Conservation (phyloP, 30 jellyfish, hydroid and myxozoan genomes). For the Rhopilema esculentum region DNA sequence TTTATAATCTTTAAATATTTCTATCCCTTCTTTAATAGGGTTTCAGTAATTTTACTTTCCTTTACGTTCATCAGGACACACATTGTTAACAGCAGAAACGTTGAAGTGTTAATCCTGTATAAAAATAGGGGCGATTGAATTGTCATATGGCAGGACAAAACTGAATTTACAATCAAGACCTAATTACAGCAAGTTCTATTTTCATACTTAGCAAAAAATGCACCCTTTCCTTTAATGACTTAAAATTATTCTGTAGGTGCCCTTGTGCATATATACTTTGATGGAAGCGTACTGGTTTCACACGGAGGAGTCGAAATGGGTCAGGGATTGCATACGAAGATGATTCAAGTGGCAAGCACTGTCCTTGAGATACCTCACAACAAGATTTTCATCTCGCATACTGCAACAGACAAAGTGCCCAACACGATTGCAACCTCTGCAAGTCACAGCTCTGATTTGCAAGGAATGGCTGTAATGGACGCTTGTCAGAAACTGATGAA, state of each 20-base stretch:
- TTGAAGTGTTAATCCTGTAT: no score
- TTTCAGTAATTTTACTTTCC: no score
- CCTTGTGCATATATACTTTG: slow-evolving; percentile 27
- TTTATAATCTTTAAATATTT: no score
- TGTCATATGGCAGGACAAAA: no score
- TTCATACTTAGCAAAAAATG: no score
- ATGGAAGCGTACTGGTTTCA: slow-evolving; percentile 30
- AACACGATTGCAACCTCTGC: slow-evolving; percentile 15
- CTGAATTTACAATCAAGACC: no score
- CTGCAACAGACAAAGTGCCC: slow-evolving; percentile 39
- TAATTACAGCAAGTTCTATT: no score
- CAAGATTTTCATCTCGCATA: slow-evolving; percentile 1
- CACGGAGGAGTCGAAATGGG: slow-evolving; percentile 58
- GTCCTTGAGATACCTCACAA: slow-evolving; percentile 11
- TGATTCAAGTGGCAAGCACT: slow-evolving; percentile 41
- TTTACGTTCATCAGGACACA: no score
- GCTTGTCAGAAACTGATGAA: slow-evolving; percentile 38
- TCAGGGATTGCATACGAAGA: slow-evolving; percentile 52
- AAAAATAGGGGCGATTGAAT: no score
- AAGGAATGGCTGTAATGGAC: slow-evolving; percentile 38
- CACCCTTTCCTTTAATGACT: no score
- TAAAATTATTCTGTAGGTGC: slow-evolving; percentile 18
- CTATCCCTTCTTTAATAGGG: no score
- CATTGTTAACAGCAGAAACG: no score
- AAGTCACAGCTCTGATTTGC: slow-evolving; percentile 30